Conservation (phyloP, 2,888 invertebrate genomes). For the Trissonchulus sp. region DNA sequence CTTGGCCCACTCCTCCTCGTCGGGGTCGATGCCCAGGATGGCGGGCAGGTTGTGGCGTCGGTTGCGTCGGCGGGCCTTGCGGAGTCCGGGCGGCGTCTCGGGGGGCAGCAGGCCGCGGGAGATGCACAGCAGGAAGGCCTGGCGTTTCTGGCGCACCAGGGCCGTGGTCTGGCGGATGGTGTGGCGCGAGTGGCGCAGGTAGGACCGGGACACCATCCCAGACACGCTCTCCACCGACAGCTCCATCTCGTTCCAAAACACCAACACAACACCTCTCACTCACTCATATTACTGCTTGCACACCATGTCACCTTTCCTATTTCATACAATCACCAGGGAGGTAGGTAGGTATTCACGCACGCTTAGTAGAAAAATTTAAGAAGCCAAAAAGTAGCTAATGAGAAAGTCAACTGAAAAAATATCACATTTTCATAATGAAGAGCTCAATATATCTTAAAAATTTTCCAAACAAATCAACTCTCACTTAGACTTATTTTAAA, state of each 20-base stretch:
- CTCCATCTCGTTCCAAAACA: constrained; percentile 63
- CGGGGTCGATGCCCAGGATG: constrained; percentile 51
- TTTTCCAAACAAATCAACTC: too few species aligned
- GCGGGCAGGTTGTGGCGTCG: constrained; percentile 55
- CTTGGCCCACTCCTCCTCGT: constrained; percentile 53
- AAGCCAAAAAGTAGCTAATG: too few species aligned
- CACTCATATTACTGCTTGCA: too few species aligned
- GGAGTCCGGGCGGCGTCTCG: constrained; percentile 62
- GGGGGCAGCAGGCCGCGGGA: constrained; percentile 57
- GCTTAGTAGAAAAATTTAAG: too few species aligned
- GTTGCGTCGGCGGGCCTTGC: constrained; percentile 56
- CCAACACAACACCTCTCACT: constrained; percentile 36
- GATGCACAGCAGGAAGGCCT: constrained; percentile 59
- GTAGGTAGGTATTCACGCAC: too few species aligned
- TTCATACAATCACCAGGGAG: too few species aligned
- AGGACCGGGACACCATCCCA: constrained; percentile 64
- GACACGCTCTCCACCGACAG: constrained; percentile 64
- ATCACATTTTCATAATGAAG: too few species aligned
- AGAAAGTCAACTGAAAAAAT: too few species aligned
- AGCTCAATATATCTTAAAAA: too few species aligned
- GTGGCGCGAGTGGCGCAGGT: constrained; percentile 62
- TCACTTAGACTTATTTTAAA: too few species aligned
- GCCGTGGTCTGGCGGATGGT: constrained; percentile 63
- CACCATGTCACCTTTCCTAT: too few species aligned
- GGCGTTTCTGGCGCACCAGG: constrained; percentile 61